Percentiles rank a stretch among this genome's conserved stretches.
Conservation (phyloP, 2,888 invertebrate species). For the Macrosoma leucophasiata region DNA sequence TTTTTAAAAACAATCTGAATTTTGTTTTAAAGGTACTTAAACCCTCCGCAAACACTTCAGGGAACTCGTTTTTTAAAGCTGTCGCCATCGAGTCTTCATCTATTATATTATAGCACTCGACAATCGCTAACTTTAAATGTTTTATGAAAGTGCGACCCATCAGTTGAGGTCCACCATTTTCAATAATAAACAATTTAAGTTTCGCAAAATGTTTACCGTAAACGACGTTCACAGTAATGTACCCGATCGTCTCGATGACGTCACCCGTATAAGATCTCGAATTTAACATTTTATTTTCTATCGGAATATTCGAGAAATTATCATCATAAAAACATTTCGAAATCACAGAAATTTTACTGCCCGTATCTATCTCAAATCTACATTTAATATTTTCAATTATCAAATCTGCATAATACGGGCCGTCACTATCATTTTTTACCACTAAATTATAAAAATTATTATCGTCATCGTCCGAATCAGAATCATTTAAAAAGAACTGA, state of each 20-base stretch:
- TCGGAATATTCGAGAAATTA: slow-evolving; percentile 14
- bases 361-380: slow-evolving; percentile 25
- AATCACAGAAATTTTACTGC: slow-evolving; percentile 22
- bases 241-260: slow-evolving; percentile 18
- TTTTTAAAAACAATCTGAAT: slow-evolving; percentile 10
- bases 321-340: slow-evolving; percentile 20
- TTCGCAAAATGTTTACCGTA: slow-evolving; percentile 5
- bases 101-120: slow-evolving; percentile 8
- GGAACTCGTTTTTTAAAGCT: slow-evolving; percentile 13
- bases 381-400: slow-evolving; percentile 13
- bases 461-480: slow-evolving; percentile 11
- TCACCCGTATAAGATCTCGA: slow-evolving; percentile 19
- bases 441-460: slow-evolving; percentile 19
- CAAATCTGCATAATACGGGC: slow-evolving; percentile 15
- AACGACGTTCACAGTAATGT: slow-evolving; percentile 14
- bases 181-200: slow-evolving; percentile 19
- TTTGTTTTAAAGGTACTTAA: slow-evolving; percentile 15
- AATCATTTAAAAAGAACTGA: slow-evolving; percentile 14
- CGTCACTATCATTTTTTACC: slow-evolving; percentile 8
- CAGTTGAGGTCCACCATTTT: slow-evolving; percentile 24
- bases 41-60: slow-evolving; percentile 16
- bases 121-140: slow-evolving; percentile 17
- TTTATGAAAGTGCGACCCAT: slow-evolving; percentile 24
- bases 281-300: slow-evolving; percentile 7
- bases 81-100: slow-evolving; percentile 6